Conservation (phyloP, 2,888 invertebrate genomes). For the Gandaritis pyraliata region DNA sequence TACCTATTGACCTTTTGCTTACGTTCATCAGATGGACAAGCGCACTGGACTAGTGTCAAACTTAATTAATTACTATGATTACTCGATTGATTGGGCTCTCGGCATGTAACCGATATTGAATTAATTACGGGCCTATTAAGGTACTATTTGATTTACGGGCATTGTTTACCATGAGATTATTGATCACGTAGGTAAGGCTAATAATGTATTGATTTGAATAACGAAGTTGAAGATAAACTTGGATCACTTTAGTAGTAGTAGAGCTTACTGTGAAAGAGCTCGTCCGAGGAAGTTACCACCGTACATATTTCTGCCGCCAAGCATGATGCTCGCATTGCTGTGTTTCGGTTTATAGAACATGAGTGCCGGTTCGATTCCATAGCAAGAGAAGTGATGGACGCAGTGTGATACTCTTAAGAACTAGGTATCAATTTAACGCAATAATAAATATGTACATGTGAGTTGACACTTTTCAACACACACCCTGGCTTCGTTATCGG, state of each 20-base stretch:
- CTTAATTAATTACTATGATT: slow-evolving; percentile 73
- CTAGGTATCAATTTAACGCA: neutral
- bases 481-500: slow-evolving; percentile 34
- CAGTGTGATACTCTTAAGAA: no score
- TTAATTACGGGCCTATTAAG: slow-evolving; percentile 55
- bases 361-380: no score
- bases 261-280: no score
- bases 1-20: neutral
- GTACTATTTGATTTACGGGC: slow-evolving; percentile 41
- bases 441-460: slow-evolving; percentile 1
- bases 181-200: slow-evolving; percentile 12
- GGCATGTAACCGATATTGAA: slow-evolving; percentile 63
- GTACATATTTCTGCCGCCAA: no score
- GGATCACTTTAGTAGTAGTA: no score
- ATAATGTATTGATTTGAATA: slow-evolving; percentile 7
- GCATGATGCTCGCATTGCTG: no score
- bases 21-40: slow-evolving; percentile 18
- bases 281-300: no score
- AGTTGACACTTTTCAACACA: slow-evolving; percentile 20
- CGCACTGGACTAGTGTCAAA: slow-evolving; percentile 62
- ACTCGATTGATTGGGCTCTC: slow-evolving; percentile 67
- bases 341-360: no score
- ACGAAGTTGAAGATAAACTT: neutral
- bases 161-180: slow-evolving; percentile 34
- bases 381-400: no score